A percentile compares a stretch with the other conserved stretches of the same genome.
phyloP scores from a whole-genome alignment of 2,113 vertebrate genomes.

The Morone saxatilis region DNA sequence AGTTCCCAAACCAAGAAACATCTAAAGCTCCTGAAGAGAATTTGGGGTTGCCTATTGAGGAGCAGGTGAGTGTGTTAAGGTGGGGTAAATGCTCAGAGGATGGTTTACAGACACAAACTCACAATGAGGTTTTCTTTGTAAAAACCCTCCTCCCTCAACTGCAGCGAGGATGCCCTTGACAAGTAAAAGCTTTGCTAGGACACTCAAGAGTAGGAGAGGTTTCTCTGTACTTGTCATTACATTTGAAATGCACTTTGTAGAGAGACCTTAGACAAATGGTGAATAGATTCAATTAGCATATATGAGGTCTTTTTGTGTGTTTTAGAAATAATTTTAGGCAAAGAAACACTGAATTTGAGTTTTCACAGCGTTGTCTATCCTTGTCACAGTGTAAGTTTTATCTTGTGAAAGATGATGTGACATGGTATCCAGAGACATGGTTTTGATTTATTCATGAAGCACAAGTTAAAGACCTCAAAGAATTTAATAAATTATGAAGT shows the following conservation, averaged over 20 bases:
- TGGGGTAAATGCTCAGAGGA: constrained; percentile 5
- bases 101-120: constrained; percentile 2
- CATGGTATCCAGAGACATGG: constrained; percentile 71
- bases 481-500: constrained; percentile 78
- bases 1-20: constrained; percentile 7
- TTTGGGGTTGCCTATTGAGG: constrained; percentile 1
- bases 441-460: constrained; percentile 81
- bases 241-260: constrained; percentile 47
- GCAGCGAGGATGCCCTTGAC: constrained; percentile 42
- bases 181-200: constrained; percentile 21
- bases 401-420: constrained; percentile 73
- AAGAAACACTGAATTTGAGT: constrained; percentile 44
- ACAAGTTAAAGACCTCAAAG: constrained; percentile 78
- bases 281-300: constrained; percentile 37
- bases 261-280: constrained; percentile 23
- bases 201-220: background rate
- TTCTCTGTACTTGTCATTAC: constrained; percentile 31
- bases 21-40: constrained; percentile 4
- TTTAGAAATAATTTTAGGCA: constrained; percentile 35
- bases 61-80: background rate
- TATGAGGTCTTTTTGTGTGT: constrained; percentile 9
- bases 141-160: background rate
- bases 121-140: background rate
- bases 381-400: constrained; percentile 70
- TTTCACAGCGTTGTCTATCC: constrained; percentile 56